Evolutionary conservation across 2,113 vertebrate species (phyloP), one percentile per base, ranked within the genome.

Genomic region (Natator depressus): DNA sequence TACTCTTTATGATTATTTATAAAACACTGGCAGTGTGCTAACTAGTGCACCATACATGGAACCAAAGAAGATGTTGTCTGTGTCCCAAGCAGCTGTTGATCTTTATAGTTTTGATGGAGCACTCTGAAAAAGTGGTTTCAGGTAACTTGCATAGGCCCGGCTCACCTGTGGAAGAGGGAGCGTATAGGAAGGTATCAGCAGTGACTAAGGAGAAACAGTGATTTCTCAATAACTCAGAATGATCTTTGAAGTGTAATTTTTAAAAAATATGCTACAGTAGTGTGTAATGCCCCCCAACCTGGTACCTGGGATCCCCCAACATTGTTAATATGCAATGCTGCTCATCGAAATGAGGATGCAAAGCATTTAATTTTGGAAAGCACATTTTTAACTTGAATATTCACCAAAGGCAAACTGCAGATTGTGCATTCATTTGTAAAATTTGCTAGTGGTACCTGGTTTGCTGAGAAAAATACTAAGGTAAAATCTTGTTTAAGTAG

Each of bases 81-180:
- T 88, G 80, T 62, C 49, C 87, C 75, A 22, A 79, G 38, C 85
- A 38, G 83, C 62, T 90, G 65, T 10, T 0, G 0, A 22, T 89
- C 95, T 97, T 98, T 89, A 99, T 65, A 99, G 93, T 92, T 98
- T 98, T 0, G 98, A 96, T 53, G 59, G 93, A 5, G 46, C 86
- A n/a, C 95, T 97, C 91, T 97, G 98, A 93, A 99, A 91, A 87
- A 98, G 97, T 25, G 98, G 98, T 90, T 96, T 98, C 97, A 99
- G 93, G 69, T 98, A 98, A 75, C 38, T 98, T 93, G 98, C 94
- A 50, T 98, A 99, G 94, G 98, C 97, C 91, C 96, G 96, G 91
- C 95, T 98, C 6, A 84, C 93, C 98, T 99, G 94, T 95, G 96
- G 86, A 90, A 93, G 91, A 97, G 49, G 92, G 89, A 97, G 91